Evolutionary conservation across 2,113 vertebrate species (phyloP).

Genomic region (Rhegmatorhina hoffmannsi): DNA sequence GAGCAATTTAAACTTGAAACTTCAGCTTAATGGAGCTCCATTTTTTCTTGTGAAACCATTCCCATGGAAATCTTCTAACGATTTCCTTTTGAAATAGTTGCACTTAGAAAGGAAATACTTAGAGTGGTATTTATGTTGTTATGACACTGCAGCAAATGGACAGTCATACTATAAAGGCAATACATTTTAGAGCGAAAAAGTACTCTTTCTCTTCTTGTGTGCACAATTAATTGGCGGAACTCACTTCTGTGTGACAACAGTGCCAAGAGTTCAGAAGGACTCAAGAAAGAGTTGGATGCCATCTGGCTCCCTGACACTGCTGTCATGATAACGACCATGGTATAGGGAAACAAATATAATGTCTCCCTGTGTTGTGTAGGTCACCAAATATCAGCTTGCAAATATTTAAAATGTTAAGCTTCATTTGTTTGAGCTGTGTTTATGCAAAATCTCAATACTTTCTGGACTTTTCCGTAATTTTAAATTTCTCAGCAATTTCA

Average conservation of each 20-base stretch:
- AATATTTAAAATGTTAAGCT: neutral
- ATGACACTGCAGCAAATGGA: neutral
- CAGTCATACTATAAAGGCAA: neutral
- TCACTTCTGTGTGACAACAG: neutral
- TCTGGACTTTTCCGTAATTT: neutral
- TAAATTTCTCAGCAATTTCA: rapidly evolving
- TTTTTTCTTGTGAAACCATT: neutral
- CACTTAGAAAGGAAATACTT: neutral
- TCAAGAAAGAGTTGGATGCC: neutral
- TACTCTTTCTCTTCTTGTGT: neutral
- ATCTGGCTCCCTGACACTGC: neutral
- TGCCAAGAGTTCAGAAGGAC: neutral
- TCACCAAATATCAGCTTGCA: neutral
- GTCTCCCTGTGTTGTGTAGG: neutral
- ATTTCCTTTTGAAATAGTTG: neutral
- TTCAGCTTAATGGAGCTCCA: neutral
- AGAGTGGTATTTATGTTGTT: neutral
- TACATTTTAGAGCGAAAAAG: neutral
- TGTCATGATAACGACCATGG: neutral
- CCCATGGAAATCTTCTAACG: neutral
- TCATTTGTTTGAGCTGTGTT: neutral
- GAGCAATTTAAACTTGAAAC: neutral
- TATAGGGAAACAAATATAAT: neutral
- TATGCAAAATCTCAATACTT: neutral
- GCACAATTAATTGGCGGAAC: neutral